phyloP scores from a whole-genome alignment of 2,113 vertebrate genomes.

The Cololabis saira region DNA sequence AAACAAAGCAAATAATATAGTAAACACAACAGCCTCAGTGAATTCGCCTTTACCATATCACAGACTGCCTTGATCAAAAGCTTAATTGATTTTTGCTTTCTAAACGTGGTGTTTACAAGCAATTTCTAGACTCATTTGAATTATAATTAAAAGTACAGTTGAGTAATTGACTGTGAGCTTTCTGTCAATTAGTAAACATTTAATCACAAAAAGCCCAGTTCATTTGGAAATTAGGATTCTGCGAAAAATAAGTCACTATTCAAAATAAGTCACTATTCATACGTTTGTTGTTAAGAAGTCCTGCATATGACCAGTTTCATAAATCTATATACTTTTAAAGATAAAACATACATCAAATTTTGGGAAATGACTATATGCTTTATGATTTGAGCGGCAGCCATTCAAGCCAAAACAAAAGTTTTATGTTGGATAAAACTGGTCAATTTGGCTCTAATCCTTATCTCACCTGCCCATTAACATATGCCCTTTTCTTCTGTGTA shows the following conservation, averaged over 20 bases:
- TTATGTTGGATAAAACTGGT: no score
- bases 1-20: constrained; percentile 44
- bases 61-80: constrained; percentile 51
- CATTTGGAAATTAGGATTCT: constrained; percentile 7
- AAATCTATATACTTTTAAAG: no score
- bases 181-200: constrained; percentile 12
- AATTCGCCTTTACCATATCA: constrained; percentile 33
- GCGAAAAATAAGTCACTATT: neutral
- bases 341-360: no score
- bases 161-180: constrained; percentile 19
- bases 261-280: no score
- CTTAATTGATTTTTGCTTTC: constrained; percentile 48
- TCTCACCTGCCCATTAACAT: no score
- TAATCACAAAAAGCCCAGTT: constrained; percentile 12
- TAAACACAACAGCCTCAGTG: constrained; percentile 25
- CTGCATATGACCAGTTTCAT: no score
- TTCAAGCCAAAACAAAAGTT: no score
- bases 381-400: no score
- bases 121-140: constrained; percentile 39
- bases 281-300: no score
- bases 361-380: no score
- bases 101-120: constrained; percentile 42
- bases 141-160: constrained; percentile 37
- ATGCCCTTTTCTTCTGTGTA: no score
- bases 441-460: no score